phyloP scores from a whole-genome alignment of 2,797 vertebrate species.

The Premnoplex brunnescens region DNA sequence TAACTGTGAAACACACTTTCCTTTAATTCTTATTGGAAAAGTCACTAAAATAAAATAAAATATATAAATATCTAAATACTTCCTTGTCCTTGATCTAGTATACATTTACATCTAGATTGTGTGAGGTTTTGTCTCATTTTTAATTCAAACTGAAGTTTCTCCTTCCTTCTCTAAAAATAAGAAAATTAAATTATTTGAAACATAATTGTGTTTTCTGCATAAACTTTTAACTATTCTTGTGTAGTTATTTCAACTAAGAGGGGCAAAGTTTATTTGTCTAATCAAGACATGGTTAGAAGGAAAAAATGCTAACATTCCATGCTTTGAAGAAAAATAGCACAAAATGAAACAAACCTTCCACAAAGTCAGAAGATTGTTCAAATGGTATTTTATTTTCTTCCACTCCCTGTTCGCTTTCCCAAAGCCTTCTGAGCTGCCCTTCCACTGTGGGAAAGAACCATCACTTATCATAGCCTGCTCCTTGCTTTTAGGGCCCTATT shows the following conservation, averaged over 20 bases:
- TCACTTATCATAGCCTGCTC: constrained; percentile 43
- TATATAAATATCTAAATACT: background rate
- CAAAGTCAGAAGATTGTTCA: background rate
- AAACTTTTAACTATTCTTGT: background rate
- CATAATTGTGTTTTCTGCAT: background rate
- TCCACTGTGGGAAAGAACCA: constrained; percentile 19
- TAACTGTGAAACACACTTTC: background rate
- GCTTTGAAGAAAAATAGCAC: background rate
- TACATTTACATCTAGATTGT: background rate
- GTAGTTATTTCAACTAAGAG: background rate
- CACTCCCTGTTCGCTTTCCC: background rate
- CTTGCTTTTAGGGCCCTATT: constrained; percentile 8
- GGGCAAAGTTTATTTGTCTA: background rate
- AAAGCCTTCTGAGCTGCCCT: background rate
- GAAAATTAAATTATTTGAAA: background rate
- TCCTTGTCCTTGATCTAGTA: background rate
- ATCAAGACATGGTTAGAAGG: background rate
- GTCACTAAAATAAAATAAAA: background rate
- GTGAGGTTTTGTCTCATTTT: background rate
- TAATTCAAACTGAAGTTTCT: background rate
- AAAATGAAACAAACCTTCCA: background rate
- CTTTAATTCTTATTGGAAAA: background rate
- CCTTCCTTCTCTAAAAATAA: background rate
- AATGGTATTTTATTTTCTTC: background rate
- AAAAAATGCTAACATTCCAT: background rate